Evolutionary conservation across 1,140 invertebrate species (phyloP), one percentile per base, ranked within the genome.

Genomic region (Orussus abietinus): DNA sequence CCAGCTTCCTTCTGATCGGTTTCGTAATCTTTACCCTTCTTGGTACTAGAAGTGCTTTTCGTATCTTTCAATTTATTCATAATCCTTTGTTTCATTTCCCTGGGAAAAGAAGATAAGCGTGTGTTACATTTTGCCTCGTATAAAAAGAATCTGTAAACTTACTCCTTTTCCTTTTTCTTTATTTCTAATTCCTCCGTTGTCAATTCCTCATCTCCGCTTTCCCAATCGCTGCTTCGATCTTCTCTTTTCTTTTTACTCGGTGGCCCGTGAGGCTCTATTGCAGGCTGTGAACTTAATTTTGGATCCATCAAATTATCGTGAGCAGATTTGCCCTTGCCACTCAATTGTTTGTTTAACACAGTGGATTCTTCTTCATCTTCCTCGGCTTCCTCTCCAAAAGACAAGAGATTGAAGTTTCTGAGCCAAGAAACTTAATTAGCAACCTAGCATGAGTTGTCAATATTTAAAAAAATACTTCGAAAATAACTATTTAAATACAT

Each of bases 331-430:
- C 90, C 83, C 69, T 83, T 88, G 0, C 80, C 80, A 30, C 76
- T 68, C 53, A 79, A 82, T 51, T 80, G 75, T 62, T 84, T 83
- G 45, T 79, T 85, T 42, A 83, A 82, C 58, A 80, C 79, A 20
- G 69, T 72, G 2, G 83, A 80, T 72, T 92, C 87, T 45, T 86
- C 88, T 71, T 98, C 96, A 64, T 98, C 95, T 69, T 96, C 94
- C 67, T 98, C 95, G 5, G 93, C 95, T 72, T 99, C 96, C 64
- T 93, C 92, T 0, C 96, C 96, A 72, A 99, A 99, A 0, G 94
- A 98, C 5, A 98, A 75, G 4, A 99, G 74, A 40, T 91, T 93
- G 60, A 96, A 97, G 77, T 99, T 95, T 70, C 91, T 96, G 45
- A 19, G 72, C 69, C 42, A 48, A 51, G 7, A 25, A 21, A 5